A percentile compares a stretch with the other conserved stretches of the same genome.
Conservation (phyloP, 2,888 invertebrate species). For the Trypoxylon attenuatum region DNA sequence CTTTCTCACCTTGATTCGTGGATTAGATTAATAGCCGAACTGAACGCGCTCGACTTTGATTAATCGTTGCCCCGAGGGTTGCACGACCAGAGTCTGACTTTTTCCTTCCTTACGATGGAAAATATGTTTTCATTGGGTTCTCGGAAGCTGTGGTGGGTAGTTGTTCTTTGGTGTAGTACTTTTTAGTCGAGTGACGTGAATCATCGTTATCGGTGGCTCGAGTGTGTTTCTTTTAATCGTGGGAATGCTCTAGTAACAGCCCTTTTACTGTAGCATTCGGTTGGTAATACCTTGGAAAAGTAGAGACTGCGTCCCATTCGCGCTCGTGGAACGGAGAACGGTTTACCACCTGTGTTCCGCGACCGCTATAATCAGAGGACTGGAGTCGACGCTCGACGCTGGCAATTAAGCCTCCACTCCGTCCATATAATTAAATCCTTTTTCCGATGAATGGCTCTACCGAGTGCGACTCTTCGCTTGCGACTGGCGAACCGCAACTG, state of each 20-base stretch:
- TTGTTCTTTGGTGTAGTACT: too few species aligned
- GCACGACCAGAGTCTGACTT: too few species aligned
- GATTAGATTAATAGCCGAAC: conserved; percentile 26
- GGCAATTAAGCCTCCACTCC: conserved; percentile 31
- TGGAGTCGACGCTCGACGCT: conserved; percentile 22
- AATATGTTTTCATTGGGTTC: conserved; percentile 5
- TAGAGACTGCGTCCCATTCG: background rate
- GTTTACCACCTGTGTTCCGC: conserved; percentile 2
- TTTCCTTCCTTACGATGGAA: background rate
- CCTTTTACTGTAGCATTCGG: background rate
- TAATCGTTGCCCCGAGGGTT: conserved; percentile 15
- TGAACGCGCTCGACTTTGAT: conserved; percentile 20
- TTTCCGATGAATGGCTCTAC: conserved; percentile 16
- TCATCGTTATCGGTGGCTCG: background rate
- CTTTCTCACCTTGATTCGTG: conserved; percentile 35
- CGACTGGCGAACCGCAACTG: too few species aligned
- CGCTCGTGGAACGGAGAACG: conserved; percentile 11
- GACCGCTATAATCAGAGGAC: conserved; percentile 37
- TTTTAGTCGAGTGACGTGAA: background rate
- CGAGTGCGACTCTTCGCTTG: too few species aligned
- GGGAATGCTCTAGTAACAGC: background rate
- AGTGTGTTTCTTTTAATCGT: background rate
- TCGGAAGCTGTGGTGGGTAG: too few species aligned
- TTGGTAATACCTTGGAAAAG: background rate
- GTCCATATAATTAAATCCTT: conserved; percentile 36